Percentiles rank a stretch among this genome's conserved stretches.
These are phyloP conservation scores for Megatriorchis doriae DNA, from an alignment of 2,113 vertebrate genomes.

Conservation along the genomic window DNA sequence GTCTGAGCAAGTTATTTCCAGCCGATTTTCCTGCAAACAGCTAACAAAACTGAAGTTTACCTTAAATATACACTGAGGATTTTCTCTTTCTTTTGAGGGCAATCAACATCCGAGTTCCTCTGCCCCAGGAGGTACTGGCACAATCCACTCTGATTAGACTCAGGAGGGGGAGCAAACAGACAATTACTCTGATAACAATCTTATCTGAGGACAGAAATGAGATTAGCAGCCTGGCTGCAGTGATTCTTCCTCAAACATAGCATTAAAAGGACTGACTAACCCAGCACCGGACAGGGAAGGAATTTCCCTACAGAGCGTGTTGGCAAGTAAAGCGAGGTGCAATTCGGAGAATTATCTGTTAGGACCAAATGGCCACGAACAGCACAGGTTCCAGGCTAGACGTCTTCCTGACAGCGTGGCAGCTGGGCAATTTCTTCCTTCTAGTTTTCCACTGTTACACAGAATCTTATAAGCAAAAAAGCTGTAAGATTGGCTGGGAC, in stretches of 20 bases:
- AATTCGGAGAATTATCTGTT: neutral
- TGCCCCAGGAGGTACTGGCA: slow-evolving; percentile 17
- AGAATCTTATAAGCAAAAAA: neutral
- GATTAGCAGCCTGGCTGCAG: neutral
- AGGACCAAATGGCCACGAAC: neutral
- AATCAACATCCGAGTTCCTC: slow-evolving; percentile 3
- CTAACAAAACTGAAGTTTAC: slow-evolving; percentile 30
- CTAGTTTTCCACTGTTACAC: neutral
- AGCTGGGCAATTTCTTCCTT: neutral
- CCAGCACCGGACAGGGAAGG: neutral
- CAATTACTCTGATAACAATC: slow-evolving; percentile 37
- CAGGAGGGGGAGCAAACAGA: slow-evolving; percentile 23
- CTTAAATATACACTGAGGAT: neutral
- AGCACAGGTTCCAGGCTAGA: neutral
- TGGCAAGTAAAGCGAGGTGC: neutral
- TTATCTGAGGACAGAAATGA: slow-evolving; percentile 40
- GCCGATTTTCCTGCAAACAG: neutral
- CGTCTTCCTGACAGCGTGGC: neutral
- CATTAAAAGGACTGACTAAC: neutral
- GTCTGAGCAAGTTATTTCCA: neutral
- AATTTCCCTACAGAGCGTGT: neutral
- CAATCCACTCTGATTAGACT: slow-evolving; percentile 25
- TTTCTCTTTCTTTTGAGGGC: slow-evolving; percentile 14
- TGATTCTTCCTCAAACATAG: neutral
- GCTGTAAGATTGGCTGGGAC: neutral